phyloP scores from a whole-genome alignment of 2,888 invertebrate species.

The Sarcophaga rosellei region DNA sequence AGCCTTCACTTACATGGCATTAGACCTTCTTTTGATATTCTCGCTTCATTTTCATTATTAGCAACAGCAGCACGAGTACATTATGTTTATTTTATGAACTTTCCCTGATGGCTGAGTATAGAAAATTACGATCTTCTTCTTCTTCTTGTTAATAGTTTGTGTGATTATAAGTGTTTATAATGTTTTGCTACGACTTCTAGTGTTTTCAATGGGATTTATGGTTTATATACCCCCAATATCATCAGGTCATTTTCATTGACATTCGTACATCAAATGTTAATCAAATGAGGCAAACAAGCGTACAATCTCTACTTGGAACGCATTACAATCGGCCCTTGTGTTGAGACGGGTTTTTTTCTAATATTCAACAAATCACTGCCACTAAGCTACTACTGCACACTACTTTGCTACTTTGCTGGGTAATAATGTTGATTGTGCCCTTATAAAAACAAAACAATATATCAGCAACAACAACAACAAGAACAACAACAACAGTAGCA shows the following conservation, averaged over 20 bases:
- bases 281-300: conserved; percentile 1
- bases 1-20: conserved; percentile 23
- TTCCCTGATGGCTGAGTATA: conserved; percentile 48
- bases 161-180: conserved; percentile 64
- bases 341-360: conserved; percentile 37
- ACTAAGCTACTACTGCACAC: conserved; percentile 22
- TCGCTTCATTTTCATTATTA: conserved; percentile 17
- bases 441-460: conserved; percentile 45
- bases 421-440: conserved; percentile 58
- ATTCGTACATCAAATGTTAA: conserved; percentile 46
- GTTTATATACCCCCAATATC: conserved; percentile 56
- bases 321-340: conserved; percentile 21
- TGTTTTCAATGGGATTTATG: conserved; percentile 52
- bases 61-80: conserved; percentile 39
- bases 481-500: not conserved
- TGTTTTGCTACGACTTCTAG: conserved; percentile 32
- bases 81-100: conserved; percentile 66
- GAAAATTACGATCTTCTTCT: conserved; percentile 68
- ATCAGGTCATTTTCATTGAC: conserved; percentile 63
- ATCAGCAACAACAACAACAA: not conserved
- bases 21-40: conserved; percentile 5
- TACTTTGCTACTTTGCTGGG: not conserved
- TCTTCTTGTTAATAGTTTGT: conserved; percentile 69
- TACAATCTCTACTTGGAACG: conserved; percentile 35
- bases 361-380: conserved; percentile 53